Conservation (phyloP, 2,888 invertebrate species). For the Hydroisotoma schaefferi region DNA sequence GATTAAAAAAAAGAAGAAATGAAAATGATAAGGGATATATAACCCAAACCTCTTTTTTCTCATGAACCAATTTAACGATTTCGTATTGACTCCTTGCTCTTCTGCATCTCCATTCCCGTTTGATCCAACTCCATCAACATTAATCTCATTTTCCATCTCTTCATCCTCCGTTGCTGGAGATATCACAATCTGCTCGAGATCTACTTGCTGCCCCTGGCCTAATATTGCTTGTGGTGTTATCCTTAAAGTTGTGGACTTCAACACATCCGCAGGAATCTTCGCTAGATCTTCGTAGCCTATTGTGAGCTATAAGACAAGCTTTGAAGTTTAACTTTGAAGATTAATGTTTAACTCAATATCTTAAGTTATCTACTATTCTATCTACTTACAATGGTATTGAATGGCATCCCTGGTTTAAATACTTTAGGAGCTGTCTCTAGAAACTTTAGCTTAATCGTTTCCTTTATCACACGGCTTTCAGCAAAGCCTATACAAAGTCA, state of each 20-base stretch:
- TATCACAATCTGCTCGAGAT: conserved; percentile 30
- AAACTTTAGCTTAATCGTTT: conserved; percentile 54
- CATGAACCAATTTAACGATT: background rate
- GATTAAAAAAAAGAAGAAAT: background rate
- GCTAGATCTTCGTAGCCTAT: conserved; percentile 51
- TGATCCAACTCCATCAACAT: conserved; percentile 1
- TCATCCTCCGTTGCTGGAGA: conserved; percentile 25
- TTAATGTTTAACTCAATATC: too few relatives aligned
- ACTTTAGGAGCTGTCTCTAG: conserved; percentile 56
- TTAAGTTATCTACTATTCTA: conserved; percentile 1
- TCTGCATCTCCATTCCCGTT: too few relatives aligned
- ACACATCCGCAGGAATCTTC: conserved; percentile 49
- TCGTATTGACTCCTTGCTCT: conserved; percentile 9
- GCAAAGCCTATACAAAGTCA: conserved; percentile 48
- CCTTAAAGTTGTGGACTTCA: conserved; percentile 48
- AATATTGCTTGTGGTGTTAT: conserved; percentile 47
- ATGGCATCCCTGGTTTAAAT: conserved; percentile 58
- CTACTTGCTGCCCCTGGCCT: conserved; percentile 41
- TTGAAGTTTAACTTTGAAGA: background rate
- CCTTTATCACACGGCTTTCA: conserved; percentile 55
- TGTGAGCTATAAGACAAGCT: conserved; percentile 46
- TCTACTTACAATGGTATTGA: conserved; percentile 56
- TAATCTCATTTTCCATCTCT: conserved; percentile 14
- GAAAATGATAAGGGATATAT: background rate
- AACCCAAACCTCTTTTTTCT: background rate